Percentiles rank a stretch among this genome's conserved stretches.
These are phyloP conservation scores for Hippoglossus stenolepis DNA, from an alignment of 2,113 vertebrate genomes.

Conservation along the genomic window DNA sequence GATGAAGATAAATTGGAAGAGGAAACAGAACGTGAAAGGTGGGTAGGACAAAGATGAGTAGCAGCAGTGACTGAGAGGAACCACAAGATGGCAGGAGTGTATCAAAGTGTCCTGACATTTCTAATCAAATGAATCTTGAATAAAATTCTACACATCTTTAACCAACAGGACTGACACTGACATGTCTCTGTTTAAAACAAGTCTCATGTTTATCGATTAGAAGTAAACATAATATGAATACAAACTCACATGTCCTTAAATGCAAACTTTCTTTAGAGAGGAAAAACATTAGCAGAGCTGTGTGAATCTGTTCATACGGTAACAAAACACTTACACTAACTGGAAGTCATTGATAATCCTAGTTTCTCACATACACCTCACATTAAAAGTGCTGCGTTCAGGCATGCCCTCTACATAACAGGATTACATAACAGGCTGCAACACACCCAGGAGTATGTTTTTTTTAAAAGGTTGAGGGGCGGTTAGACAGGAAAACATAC, in stretches of 20 bases:
- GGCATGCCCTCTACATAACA: conserved; percentile 55
- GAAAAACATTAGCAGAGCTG: background rate
- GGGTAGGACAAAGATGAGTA: background rate
- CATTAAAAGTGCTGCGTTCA: conserved; percentile 31
- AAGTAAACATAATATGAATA: background rate
- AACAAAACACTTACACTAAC: background rate
- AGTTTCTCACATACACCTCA: conserved; percentile 5
- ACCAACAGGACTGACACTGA: background rate
- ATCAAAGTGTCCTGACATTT: background rate
- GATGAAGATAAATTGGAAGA: background rate
- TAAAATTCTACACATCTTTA: background rate
- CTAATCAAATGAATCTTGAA: background rate
- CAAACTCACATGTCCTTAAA: background rate
- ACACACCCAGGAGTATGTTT: conserved; percentile 52
- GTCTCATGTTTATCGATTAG: background rate
- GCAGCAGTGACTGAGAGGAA: background rate
- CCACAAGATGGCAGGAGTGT: conserved; percentile 69
- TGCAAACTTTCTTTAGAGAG: background rate
- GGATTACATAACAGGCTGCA: conserved; percentile 53
- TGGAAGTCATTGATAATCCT: background rate
- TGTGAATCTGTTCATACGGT: background rate
- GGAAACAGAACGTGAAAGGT: background rate
- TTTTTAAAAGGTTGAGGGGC: conserved; percentile 21
- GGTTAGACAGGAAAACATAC: conserved; percentile 45
- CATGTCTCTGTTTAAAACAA: background rate